Evolutionary conservation across 2,888 invertebrate species (phyloP).

Genomic region (Scrobipalpa atriplicella): DNA sequence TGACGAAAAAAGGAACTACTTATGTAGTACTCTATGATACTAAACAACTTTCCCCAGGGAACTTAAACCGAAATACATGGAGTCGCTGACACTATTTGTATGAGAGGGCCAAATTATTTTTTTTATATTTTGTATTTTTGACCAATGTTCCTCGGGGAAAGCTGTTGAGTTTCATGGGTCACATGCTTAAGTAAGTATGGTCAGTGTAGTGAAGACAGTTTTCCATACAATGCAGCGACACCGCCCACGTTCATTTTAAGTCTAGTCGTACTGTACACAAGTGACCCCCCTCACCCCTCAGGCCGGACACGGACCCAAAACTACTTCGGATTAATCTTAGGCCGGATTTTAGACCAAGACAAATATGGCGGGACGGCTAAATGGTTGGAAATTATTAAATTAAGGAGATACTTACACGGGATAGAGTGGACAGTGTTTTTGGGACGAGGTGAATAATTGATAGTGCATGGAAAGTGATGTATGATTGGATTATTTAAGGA

Average conservation of each 20-base stretch:
- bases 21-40: too few relatives aligned
- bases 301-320: conserved; percentile 56
- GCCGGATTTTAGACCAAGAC: conserved; percentile 75
- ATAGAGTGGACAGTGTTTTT: conserved; percentile 38
- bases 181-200: too few relatives aligned
- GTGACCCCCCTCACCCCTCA: conserved; percentile 35
- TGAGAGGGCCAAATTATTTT: too few relatives aligned
- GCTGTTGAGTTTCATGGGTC: too few relatives aligned
- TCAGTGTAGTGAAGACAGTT: neutral
- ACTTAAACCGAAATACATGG: too few relatives aligned
- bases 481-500: conserved; percentile 9
- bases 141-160: too few relatives aligned
- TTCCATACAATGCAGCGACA: neutral
- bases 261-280: neutral
- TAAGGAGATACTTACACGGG: conserved; percentile 53
- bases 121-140: too few relatives aligned
- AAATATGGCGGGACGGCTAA: conserved; percentile 73
- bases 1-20: too few relatives aligned
- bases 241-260: neutral
- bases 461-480: conserved; percentile 8
- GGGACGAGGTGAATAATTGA: conserved; percentile 23
- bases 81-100: too few relatives aligned
- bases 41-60: too few relatives aligned
- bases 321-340: conserved; percentile 75
- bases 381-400: conserved; percentile 77